Evolutionary conservation across 1,140 invertebrate species (phyloP), one percentile per base, ranked within the genome.

Genomic region (Centruroides vittatus): DNA sequence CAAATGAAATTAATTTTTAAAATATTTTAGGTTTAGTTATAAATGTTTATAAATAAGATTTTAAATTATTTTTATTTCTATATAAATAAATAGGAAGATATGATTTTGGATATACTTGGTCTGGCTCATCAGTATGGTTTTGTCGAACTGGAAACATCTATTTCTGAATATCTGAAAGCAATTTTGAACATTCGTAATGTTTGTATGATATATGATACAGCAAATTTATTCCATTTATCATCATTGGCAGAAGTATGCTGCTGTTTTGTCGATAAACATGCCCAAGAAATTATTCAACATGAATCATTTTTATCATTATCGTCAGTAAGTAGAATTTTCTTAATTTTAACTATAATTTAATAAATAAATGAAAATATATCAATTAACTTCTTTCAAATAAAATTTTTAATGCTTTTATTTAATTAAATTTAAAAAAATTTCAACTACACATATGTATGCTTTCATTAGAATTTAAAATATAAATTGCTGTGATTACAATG

Each of bases 101-200:
- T 86, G 49, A 81, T 94, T 48, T 76, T 94, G 59, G 91, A 95
- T 70, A 86, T 90, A 53, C 75, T 95, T 56, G 88, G 82, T 41
- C 78, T 98, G 70, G 88, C 91, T 35, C 91, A 98, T 79, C 86
- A 94, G 68, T 98, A 95, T 78, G 92, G 92, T 47, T 96, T 98
- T 78, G 80, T 83, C 64, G 89, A 96, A 71, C 74, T 99, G 56
- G 91, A 97, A 78, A 75, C 81, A 8, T 83, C 91, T 11, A 90
- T 98, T 62, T 96, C 90, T 2, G 89, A 96, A 69, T 95, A 93
- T 76, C 75, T 99, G 63, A 84, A 86, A 65, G 88, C 92, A 71
- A 85, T 89, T 68, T 76, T 98, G 13, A 86, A 84, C 55, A 80
- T 89, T 54, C 81, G 82, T 67, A 98, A 98, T 77, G 88, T 95